These are phyloP conservation scores for Drosophila sechellia DNA, from an alignment of 1,140 invertebrate genomes.

Conservation along the genomic window DNA sequence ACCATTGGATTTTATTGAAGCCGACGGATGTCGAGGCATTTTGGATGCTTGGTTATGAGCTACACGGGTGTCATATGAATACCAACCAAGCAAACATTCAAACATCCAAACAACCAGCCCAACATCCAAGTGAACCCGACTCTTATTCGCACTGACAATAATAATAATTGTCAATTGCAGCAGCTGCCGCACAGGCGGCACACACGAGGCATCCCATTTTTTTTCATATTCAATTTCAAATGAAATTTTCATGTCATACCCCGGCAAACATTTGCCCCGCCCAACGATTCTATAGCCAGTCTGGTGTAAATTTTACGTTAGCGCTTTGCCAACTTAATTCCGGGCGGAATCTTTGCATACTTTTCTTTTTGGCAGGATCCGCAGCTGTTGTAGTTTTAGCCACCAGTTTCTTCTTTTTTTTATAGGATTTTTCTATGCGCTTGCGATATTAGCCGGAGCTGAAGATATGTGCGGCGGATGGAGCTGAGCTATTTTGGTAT, in stretches of 20 bases:
- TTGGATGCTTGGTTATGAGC: constrained; percentile 59
- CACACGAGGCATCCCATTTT: constrained; percentile 34
- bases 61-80: constrained; percentile 68
- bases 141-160: constrained; percentile 78
- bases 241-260: constrained; percentile 75
- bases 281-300: constrained; percentile 2
- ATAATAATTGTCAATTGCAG: constrained; percentile 83
- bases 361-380: constrained; percentile 35
- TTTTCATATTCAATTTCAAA: constrained; percentile 81
- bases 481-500: constrained; percentile 67
- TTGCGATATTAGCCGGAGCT: constrained; percentile 42
- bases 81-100: constrained; percentile 35
- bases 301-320: constrained; percentile 72
- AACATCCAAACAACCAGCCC: neutral
- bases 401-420: neutral
- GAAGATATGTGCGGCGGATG: constrained; percentile 64
- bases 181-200: constrained; percentile 60
- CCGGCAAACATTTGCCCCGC: neutral
- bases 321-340: constrained; percentile 75
- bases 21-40: constrained; percentile 54
- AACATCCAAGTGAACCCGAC: neutral
- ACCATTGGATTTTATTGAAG: constrained; percentile 80
- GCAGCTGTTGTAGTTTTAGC: constrained; percentile 40
- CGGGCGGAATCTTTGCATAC: constrained; percentile 68
- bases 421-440: constrained; percentile 9